Evolutionary conservation across 2,888 invertebrate species (phyloP).

Genomic region (Drosophila dives): DNA sequence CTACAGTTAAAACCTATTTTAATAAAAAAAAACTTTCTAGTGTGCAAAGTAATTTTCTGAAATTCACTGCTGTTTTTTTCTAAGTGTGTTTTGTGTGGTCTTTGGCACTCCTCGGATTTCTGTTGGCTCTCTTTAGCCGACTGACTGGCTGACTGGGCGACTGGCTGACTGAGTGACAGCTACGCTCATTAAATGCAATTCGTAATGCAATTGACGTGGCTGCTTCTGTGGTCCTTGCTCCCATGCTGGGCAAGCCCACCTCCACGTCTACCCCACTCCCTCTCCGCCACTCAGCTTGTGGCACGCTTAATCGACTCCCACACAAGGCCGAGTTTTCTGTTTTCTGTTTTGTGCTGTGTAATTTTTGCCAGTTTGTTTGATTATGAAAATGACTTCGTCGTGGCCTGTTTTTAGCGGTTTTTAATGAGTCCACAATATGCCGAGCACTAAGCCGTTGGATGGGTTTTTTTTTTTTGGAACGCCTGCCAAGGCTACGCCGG

Average conservation of each 20-base stretch:
- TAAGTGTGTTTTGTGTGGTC: not conserved
- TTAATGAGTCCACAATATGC: slow-evolving; percentile 69
- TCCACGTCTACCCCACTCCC: not conserved
- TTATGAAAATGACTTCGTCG: slow-evolving; percentile 63
- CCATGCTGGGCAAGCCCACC: not conserved
- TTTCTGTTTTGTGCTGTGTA: slow-evolving; percentile 41
- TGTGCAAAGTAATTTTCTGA: not conserved
- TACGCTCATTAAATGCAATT: slow-evolving; percentile 73
- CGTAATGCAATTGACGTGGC: slow-evolving; percentile 75
- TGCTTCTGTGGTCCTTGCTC: slow-evolving; percentile 30
- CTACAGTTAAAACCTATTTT: not conserved
- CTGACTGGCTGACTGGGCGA: not conserved
- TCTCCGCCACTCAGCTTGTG: not conserved
- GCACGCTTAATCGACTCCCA: not conserved
- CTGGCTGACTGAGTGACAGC: not conserved
- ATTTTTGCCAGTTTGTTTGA: slow-evolving; percentile 68
- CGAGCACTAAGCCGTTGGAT: slow-evolving; percentile 31
- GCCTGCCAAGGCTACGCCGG: slow-evolving; percentile 22
- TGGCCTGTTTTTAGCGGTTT: slow-evolving; percentile 51
- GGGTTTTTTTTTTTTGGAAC: slow-evolving; percentile 4
- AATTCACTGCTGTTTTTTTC: not conserved
- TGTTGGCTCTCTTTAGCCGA: not conserved
- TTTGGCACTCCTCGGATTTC: not conserved
- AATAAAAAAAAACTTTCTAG: not conserved
- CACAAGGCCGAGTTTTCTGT: slow-evolving; percentile 34